Conservation (phyloP, 2,113 vertebrate genomes). For the Dascyllus trimaculatus region DNA sequence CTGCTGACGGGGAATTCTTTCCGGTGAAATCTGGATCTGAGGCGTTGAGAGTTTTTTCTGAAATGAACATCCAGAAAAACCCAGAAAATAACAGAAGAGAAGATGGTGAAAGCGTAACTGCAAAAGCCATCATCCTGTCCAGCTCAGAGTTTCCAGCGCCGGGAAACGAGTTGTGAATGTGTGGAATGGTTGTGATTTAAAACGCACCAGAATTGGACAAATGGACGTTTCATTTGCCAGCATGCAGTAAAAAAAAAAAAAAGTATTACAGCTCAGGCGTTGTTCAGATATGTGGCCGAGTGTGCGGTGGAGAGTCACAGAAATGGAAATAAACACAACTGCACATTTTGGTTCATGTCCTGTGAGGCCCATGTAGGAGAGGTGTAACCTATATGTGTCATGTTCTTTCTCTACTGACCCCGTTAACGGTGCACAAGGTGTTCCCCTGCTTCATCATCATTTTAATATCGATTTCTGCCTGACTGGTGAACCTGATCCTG, state of each 20-base stretch:
- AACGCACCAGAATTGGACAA: constrained; percentile 28
- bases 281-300: constrained; percentile 1
- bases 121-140: constrained; percentile 5
- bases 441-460: constrained; percentile 29
- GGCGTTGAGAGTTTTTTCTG: background rate
- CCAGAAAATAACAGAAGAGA: background rate
- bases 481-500: constrained; percentile 12
- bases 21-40: constrained; percentile 44
- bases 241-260: background rate
- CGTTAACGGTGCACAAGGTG: constrained; percentile 31
- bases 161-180: constrained; percentile 27
- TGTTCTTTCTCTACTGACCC: constrained; percentile 23
- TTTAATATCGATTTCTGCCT: constrained; percentile 29
- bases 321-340: constrained; percentile 23
- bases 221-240: constrained; percentile 13
- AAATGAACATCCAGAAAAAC: background rate
- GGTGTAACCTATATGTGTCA: constrained; percentile 18
- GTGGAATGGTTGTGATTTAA: constrained; percentile 26
- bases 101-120: constrained; percentile 1
- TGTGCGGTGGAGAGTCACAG: constrained; percentile 9
- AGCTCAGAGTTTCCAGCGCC: constrained; percentile 28
- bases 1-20: constrained; percentile 56
- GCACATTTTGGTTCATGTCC: constrained; percentile 26
- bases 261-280: background rate
- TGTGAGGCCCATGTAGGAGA: constrained; percentile 5